Evolutionary conservation across 2,797 vertebrate genomes (phyloP).

Genomic region (Columba guinea): DNA sequence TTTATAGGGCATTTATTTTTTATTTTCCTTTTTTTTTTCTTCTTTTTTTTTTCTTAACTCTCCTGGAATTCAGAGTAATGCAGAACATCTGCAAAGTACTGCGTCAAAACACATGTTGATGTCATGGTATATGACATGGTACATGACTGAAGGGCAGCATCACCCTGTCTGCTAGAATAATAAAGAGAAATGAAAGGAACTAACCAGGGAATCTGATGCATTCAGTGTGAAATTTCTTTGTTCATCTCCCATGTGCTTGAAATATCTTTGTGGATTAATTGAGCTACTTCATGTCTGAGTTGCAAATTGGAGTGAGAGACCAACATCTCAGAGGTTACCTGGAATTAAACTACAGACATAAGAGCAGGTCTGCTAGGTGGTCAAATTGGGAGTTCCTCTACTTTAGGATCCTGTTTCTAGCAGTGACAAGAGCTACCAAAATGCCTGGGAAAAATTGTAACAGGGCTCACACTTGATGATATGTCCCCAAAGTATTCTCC

Average conservation of each 20-base stretch:
- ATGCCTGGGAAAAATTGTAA: neutral
- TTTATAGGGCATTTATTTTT: neutral
- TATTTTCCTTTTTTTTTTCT: neutral
- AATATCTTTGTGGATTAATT: neutral
- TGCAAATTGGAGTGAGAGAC: neutral
- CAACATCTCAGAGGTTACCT: neutral
- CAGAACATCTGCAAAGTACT: neutral
- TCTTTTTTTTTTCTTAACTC: neutral
- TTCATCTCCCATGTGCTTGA: neutral
- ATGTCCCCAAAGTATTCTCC: neutral
- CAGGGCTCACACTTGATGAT: neutral
- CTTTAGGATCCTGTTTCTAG: neutral
- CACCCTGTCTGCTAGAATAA: neutral
- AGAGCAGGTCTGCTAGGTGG: neutral
- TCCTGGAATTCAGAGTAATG: neutral
- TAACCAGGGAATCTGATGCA: neutral
- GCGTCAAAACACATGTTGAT: neutral
- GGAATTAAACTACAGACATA: neutral
- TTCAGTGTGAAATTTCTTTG: neutral
- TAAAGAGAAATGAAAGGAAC: slow-evolving; percentile 5
- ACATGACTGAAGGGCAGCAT: neutral
- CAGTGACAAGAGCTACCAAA: neutral
- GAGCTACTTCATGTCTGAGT: neutral
- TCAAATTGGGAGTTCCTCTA: neutral
- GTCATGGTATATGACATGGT: neutral